phyloP scores from a whole-genome alignment of 2,797 vertebrate species.

The Microcaecilia unicolor region DNA sequence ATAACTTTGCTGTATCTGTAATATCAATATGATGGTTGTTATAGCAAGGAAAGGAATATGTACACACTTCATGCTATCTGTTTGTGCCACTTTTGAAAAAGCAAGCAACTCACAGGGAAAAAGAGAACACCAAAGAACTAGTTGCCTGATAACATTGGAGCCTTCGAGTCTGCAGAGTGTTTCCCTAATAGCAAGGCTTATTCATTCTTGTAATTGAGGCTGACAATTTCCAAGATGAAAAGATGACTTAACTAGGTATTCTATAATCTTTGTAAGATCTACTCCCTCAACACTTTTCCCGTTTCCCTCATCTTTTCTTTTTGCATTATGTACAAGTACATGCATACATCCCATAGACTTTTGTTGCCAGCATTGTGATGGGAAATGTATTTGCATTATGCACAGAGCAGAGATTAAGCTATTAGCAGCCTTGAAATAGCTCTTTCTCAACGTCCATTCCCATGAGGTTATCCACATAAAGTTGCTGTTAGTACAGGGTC shows the following conservation, averaged over 20 bases:
- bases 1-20: conserved; percentile 47
- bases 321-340: too few species aligned
- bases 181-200: conserved; percentile 55
- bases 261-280: conserved; percentile 45
- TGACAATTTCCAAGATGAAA: conserved; percentile 52
- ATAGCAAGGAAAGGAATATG: conserved; percentile 26
- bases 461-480: conserved; percentile 58
- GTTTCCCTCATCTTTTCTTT: conserved; percentile 30
- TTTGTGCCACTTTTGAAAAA: conserved; percentile 35
- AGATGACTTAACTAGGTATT: conserved; percentile 35
- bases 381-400: conserved; percentile 48
- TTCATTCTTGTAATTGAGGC: conserved; percentile 45
- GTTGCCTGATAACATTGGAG: conserved; percentile 65
- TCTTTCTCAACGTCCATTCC: conserved; percentile 60
- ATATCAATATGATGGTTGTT: conserved; percentile 26
- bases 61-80: conserved; percentile 38
- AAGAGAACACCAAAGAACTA: conserved; percentile 53
- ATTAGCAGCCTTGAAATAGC: conserved; percentile 61
- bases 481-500: conserved; percentile 57
- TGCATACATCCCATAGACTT: conserved; percentile 33
- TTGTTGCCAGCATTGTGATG: conserved; percentile 37
- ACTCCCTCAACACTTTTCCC: conserved; percentile 19
- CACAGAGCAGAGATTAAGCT: conserved; percentile 54
- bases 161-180: conserved; percentile 61
- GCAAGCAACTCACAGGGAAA: conserved; percentile 37